Percentiles rank a stretch among this genome's conserved stretches.
These are phyloP conservation scores for Leptopilina boulardi DNA, from an alignment of 1,140 invertebrate genomes.

Conservation along the genomic window DNA sequence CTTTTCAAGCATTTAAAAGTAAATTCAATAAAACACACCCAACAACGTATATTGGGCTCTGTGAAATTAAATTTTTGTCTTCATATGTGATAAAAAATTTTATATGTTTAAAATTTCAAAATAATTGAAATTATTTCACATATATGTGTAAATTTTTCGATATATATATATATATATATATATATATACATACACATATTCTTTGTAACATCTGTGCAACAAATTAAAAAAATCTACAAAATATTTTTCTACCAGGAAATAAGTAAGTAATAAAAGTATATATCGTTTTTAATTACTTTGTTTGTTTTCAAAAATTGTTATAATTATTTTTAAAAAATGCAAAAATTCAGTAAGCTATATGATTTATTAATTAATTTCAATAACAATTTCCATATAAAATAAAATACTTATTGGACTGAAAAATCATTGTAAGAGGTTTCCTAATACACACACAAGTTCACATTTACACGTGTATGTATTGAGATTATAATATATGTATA, in stretches of 20 bases:
- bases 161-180: not conserved
- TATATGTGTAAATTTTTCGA: not conserved
- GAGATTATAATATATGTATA: not conserved
- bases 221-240: too few relatives aligned
- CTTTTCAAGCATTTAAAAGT: not conserved
- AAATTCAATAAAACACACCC: not conserved
- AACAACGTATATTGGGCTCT: not conserved
- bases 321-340: too few relatives aligned
- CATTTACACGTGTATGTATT: not conserved
- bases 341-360: too few relatives aligned
- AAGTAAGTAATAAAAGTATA: too few relatives aligned
- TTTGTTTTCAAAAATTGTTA: too few relatives aligned
- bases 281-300: too few relatives aligned
- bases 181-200: too few relatives aligned
- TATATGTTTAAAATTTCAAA: not conserved
- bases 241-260: too few relatives aligned
- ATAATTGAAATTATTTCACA: not conserved
- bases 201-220: too few relatives aligned
- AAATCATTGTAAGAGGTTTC: conserved; percentile 14
- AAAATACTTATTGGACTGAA: not conserved
- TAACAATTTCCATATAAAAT: too few relatives aligned
- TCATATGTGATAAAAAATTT: not conserved
- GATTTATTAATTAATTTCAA: too few relatives aligned
- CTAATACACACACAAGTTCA: not conserved
- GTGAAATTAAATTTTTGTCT: not conserved